Evolutionary conservation across 2,888 invertebrate genomes (phyloP).

Genomic region (Dicranocentrus wangi): DNA sequence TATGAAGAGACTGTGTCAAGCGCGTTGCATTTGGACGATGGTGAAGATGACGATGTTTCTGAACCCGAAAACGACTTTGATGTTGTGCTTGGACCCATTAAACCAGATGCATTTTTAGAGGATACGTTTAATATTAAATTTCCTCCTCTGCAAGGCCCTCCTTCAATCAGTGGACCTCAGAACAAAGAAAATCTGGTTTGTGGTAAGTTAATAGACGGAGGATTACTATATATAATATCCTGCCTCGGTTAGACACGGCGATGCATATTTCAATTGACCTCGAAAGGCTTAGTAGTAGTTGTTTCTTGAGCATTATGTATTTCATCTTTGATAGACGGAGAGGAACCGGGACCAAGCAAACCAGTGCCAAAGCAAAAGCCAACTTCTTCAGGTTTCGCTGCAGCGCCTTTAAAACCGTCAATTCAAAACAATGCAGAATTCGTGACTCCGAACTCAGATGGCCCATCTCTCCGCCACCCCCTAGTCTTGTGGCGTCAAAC

Average conservation of each 20-base stretch:
- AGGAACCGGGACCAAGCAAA: too few relatives aligned
- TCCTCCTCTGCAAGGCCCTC: not conserved
- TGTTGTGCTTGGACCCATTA: not conserved
- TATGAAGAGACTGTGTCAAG: conserved; percentile 20
- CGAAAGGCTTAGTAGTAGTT: too few relatives aligned
- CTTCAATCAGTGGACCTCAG: not conserved
- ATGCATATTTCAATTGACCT: too few relatives aligned
- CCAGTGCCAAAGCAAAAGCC: too few relatives aligned
- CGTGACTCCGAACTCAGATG: not conserved
- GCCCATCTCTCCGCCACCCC: conserved; percentile 39
- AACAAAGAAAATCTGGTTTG: not conserved
- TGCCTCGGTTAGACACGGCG: too few relatives aligned
- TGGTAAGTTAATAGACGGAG: too few relatives aligned
- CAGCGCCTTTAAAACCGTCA: not conserved
- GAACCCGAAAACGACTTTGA: not conserved
- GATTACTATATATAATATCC: too few relatives aligned
- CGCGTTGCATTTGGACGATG: not conserved
- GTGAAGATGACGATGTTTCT: conserved; percentile 1
- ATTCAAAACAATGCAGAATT: not conserved
- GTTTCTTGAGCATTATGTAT: too few relatives aligned
- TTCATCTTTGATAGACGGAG: too few relatives aligned
- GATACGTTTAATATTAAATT: not conserved
- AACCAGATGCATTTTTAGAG: not conserved
- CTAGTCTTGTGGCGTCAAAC: conserved; percentile 61
- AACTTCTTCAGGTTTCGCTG: too few relatives aligned